Percentiles rank a stretch among this genome's conserved stretches.
Conservation (phyloP, 2,113 vertebrate genomes). For the Zeus faber region DNA sequence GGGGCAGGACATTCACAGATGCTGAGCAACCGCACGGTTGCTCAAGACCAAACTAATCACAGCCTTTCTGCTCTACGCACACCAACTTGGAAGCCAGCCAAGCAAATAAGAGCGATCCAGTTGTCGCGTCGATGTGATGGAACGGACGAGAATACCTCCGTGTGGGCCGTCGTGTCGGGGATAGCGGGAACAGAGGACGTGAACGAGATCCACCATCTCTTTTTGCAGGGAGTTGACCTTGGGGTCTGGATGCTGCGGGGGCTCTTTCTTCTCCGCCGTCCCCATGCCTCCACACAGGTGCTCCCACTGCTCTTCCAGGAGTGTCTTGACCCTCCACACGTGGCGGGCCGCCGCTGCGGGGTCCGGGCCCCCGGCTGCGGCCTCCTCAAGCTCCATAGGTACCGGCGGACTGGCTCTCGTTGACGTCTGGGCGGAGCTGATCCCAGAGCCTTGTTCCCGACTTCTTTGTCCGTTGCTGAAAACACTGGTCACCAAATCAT, state of each 20-base stretch:
- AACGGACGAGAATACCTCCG: conserved; percentile 40
- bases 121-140: background rate
- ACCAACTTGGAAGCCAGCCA: too few species aligned
- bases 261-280: conserved; percentile 67
- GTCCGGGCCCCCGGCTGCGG: conserved; percentile 59
- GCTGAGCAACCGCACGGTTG: background rate
- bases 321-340: conserved; percentile 84
- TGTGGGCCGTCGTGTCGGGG: conserved; percentile 48
- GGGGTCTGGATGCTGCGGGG: conserved; percentile 80
- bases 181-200: conserved; percentile 81
- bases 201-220: conserved; percentile 85
- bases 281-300: conserved; percentile 79
- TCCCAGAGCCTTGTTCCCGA: background rate
- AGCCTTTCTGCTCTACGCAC: background rate
- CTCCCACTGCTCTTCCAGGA: conserved; percentile 91
- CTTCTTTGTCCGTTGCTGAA: conserved; percentile 12
- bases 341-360: conserved; percentile 62
- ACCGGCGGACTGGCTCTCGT: background rate
- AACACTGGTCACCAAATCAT: background rate
- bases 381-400: conserved; percentile 2
- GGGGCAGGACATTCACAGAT: background rate
- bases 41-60: background rate
- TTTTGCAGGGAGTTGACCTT: conserved; percentile 88
- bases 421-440: background rate
- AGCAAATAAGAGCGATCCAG: too few species aligned